Percentiles rank a stretch among this genome's conserved stretches.
Conservation (phyloP, 2,888 invertebrate genomes). For the Mesorhabditis sp. region DNA sequence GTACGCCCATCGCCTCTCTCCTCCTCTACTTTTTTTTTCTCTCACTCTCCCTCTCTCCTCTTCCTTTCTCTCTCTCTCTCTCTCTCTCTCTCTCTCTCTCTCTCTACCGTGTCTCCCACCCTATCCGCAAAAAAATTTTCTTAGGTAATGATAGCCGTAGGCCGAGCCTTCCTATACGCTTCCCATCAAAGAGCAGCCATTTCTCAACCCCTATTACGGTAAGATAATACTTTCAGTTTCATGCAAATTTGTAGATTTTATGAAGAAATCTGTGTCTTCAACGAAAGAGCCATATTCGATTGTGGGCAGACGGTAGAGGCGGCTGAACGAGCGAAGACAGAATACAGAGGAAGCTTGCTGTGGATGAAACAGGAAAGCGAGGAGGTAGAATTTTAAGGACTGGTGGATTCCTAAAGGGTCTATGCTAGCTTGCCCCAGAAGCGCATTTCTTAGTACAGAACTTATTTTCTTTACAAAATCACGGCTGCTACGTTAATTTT, state of each 20-base stretch:
- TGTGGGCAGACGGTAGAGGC: constrained; percentile 82
- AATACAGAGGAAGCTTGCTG: constrained; percentile 76
- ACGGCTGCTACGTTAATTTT: neutral
- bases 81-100: neutral
- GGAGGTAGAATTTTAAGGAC: constrained; percentile 23
- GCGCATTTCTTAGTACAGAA: neutral
- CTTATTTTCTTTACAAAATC: neutral
- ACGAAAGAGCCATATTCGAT: constrained; percentile 86
- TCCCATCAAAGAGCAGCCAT: constrained; percentile 31
- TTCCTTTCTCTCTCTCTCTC: neutral
- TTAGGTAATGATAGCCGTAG: constrained; percentile 24
- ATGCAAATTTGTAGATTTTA: constrained; percentile 66
- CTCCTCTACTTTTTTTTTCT: no score
- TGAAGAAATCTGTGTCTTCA: constrained; percentile 85
- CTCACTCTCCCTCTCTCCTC: no score
- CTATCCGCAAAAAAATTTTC: neutral
- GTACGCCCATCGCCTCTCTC: no score
- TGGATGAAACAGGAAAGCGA: constrained; percentile 88
- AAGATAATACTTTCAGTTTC: neutral
- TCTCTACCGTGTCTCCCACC: neutral
- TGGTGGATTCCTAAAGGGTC: neutral
- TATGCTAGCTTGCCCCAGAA: no score
- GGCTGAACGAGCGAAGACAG: constrained; percentile 84
- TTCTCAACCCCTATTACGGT: constrained; percentile 22
- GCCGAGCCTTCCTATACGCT: constrained; percentile 30